phyloP scores from a whole-genome alignment of 2,113 vertebrate genomes.

The Dipodomys stephensi region DNA sequence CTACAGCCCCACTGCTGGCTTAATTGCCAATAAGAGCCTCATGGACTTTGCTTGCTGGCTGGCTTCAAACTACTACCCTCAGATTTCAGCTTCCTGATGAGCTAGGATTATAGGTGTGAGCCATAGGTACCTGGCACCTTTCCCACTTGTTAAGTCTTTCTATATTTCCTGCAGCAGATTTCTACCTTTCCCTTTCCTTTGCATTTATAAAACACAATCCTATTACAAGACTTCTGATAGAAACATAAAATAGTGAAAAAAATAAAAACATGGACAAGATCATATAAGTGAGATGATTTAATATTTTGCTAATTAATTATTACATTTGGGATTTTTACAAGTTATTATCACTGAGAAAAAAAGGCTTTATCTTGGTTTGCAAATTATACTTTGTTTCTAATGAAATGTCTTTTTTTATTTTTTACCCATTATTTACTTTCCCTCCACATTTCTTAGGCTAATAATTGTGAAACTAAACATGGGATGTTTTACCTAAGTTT shows the following conservation, averaged over 20 bases:
- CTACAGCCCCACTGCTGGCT: too few species aligned
- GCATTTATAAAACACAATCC: not conserved
- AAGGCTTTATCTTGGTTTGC: not conserved
- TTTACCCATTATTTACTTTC: conserved; percentile 29
- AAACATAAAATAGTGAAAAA: conserved; percentile 16
- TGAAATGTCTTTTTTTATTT: not conserved
- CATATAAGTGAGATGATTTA: not conserved
- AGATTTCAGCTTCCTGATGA: too few species aligned
- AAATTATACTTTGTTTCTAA: not conserved
- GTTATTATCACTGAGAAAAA: not conserved
- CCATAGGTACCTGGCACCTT: too few species aligned
- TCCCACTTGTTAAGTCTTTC: not conserved
- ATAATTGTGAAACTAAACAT: conserved; percentile 31
- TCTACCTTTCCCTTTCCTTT: not conserved
- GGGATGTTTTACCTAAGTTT: not conserved
- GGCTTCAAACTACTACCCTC: too few species aligned
- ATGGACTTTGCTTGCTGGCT: too few species aligned
- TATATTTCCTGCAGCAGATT: not conserved
- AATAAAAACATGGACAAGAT: not conserved
- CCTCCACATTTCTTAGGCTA: not conserved
- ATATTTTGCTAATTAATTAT: conserved; percentile 28
- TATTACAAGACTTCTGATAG: not conserved
- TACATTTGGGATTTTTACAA: not conserved
- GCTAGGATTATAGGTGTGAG: too few species aligned
- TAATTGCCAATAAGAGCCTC: too few species aligned